These are phyloP conservation scores for Ochropleura leucogaster DNA, from an alignment of 2,888 invertebrate genomes.

Conservation along the genomic window DNA sequence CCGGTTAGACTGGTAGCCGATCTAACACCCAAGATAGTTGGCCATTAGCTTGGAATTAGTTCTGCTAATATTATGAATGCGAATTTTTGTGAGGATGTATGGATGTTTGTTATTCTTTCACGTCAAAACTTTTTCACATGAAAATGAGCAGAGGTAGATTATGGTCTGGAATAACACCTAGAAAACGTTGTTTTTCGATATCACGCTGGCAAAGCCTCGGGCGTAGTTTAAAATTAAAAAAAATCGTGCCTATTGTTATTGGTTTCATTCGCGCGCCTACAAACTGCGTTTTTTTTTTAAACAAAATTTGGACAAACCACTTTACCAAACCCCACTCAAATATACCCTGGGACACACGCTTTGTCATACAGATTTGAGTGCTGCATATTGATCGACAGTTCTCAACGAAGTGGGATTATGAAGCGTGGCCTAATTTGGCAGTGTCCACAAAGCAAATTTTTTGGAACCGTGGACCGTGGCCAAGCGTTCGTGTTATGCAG, in stretches of 20 bases:
- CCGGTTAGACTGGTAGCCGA: too few relatives aligned
- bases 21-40: too few relatives aligned
- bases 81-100: too few relatives aligned
- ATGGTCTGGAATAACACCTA: too few relatives aligned
- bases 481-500: slow-evolving; percentile 50
- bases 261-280: neutral
- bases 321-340: slow-evolving; percentile 18
- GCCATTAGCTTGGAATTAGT: too few relatives aligned
- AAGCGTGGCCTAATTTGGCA: slow-evolving; percentile 60
- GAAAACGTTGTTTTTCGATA: too few relatives aligned
- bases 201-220: too few relatives aligned
- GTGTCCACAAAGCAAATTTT: slow-evolving; percentile 43
- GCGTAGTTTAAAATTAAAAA: too few relatives aligned
- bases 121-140: too few relatives aligned
- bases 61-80: too few relatives aligned
- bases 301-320: neutral
- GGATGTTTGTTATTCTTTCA: too few relatives aligned
- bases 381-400: slow-evolving; percentile 58
- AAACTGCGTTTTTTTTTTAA: neutral
- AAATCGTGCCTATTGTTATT: neutral
- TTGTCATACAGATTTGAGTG: slow-evolving; percentile 48
- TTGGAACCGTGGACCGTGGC: slow-evolving; percentile 50
- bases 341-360: slow-evolving; percentile 24
- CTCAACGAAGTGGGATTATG: slow-evolving; percentile 29
- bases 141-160: too few relatives aligned